Base-by-base conservation (phyloP, 2,888 invertebrate species). In the Arenicola marina region DNA sequence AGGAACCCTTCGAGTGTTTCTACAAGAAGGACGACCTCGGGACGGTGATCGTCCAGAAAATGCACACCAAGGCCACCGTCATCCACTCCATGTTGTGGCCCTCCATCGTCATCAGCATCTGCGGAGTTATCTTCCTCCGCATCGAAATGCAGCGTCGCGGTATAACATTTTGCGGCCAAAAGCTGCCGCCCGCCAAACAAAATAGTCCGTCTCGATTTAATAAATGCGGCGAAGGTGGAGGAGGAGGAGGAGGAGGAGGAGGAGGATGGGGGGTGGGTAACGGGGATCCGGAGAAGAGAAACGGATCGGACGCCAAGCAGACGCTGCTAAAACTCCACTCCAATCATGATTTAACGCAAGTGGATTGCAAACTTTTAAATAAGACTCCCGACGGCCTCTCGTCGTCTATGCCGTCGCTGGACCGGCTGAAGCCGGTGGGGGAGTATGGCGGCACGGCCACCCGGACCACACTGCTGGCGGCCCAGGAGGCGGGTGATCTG, bases 21-120 rank as follows among this genome's bases (percentile, higher is more conserved):
- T 70, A 68, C 62, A 59, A 68, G 67, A 61, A 61, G n/a, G 44
- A 44, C 0, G 48, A 62, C 38, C 46, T 31, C 4, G 44, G 46
- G 34, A 95, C 95, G 86, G 88, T 94, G 31, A 90, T 94, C 88
- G 89, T 93, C 15, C 91, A 93, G 72, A 95, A 95, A 83, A 91
- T 90, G 79, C 93, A 95, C 81, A 67, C 59, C 29, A 61, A 56
- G 46, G 43, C 59, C 18, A 62, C 69, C 56, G 70, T 72, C 54
- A 66, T 72, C 28, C 68, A 72, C 56, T 55, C 66, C 55, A 72
- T 72, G 72, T 59, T 72, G 31, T 72, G 72, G 72, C 72, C 72
- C 4, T 69, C 68, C 33, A 38, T 69, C 45, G 53, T 68, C 56
- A 72, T 72, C 58, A 46, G 64, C 59, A 44, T 69, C 57, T 71